These are phyloP conservation scores for Luperina testacea DNA, from an alignment of 2,888 invertebrate genomes.

Conservation along the genomic window DNA sequence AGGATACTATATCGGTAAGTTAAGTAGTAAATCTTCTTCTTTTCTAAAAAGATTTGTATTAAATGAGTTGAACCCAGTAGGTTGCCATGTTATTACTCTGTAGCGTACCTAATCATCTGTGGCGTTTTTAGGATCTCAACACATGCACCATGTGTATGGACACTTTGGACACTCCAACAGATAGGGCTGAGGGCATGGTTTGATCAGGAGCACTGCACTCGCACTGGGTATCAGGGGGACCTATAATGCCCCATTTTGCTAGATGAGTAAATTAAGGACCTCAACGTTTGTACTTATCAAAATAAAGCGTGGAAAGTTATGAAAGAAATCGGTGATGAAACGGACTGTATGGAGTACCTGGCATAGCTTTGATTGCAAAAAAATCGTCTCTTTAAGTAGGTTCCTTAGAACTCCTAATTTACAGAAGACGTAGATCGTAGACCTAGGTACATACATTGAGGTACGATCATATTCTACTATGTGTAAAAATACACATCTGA, in stretches of 20 bases:
- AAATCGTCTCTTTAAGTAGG: too few relatives aligned
- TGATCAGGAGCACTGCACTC: not conserved
- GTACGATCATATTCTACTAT: not conserved
- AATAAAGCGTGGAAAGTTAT: not conserved
- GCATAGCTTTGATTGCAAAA: not conserved
- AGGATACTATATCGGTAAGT: constrained; percentile 95
- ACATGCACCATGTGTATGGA: not conserved
- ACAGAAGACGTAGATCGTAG: not conserved
- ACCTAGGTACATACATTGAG: not conserved
- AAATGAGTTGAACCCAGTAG: not conserved
- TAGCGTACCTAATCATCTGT: not conserved
- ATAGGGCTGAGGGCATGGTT: not conserved
- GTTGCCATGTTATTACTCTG: not conserved
- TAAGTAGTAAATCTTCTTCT: not conserved
- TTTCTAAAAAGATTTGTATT: not conserved
- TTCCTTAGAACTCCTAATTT: not conserved
- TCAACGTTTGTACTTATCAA: not conserved
- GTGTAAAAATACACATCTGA: not conserved
- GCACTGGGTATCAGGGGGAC: not conserved
- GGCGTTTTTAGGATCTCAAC: not conserved
- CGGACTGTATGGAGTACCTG: not conserved
- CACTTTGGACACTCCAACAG: not conserved
- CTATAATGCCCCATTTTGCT: not conserved
- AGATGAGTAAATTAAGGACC: not conserved
- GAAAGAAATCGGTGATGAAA: not conserved